Conservation (phyloP, 2,888 invertebrate species). For the Ernsta delagoae region DNA sequence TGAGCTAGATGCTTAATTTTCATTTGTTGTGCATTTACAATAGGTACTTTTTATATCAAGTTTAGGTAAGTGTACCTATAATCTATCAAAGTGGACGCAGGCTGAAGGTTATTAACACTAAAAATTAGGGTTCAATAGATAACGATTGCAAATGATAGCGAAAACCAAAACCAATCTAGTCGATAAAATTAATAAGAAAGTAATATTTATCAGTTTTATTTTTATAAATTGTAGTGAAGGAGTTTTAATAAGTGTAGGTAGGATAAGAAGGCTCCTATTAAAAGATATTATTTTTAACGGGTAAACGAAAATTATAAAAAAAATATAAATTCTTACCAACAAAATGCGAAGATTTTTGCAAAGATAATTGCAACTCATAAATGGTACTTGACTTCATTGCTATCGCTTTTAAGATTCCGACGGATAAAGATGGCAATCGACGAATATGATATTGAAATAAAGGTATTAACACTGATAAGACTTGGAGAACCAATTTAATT, state of each 20-base stretch:
- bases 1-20: too few species aligned
- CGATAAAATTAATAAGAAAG: neutral
- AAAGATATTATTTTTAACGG: neutral
- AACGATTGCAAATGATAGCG: slow-evolving; percentile 1
- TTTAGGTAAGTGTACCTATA: too few species aligned
- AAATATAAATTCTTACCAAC: neutral
- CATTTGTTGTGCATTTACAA: too few species aligned
- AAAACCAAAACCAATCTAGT: neutral
- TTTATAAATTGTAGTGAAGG: neutral
- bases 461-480: slow-evolving; percentile 57
- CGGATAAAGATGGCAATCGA: slow-evolving; percentile 50
- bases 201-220: neutral
- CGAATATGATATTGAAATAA: slow-evolving; percentile 56
- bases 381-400: slow-evolving; percentile 22
- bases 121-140: slow-evolving; percentile 6
- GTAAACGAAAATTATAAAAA: too few species aligned
- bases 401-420: slow-evolving; percentile 49
- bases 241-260: neutral
- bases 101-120: slow-evolving; percentile 27
- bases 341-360: neutral
- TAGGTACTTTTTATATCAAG: too few species aligned
- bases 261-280: too few species aligned
- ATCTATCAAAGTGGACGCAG: slow-evolving; percentile 1
- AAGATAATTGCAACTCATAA: slow-evolving; percentile 19
- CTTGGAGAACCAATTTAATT: slow-evolving; percentile 52